phyloP scores from a whole-genome alignment of 2,888 invertebrate species.

The Aphidoletes aphidimyza region DNA sequence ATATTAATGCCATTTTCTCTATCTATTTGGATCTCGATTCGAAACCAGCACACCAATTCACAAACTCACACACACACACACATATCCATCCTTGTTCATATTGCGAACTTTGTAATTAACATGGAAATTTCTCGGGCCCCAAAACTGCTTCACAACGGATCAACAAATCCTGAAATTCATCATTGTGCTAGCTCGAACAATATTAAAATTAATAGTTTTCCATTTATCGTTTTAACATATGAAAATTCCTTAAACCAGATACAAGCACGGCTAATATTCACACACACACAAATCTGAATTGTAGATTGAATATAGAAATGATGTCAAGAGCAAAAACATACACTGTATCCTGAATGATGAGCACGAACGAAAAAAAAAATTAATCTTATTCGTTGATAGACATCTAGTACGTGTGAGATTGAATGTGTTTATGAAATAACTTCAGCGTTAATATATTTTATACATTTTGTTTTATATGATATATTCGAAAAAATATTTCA shows the following conservation, averaged over 20 bases:
- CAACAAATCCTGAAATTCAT: neutral
- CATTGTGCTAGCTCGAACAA: neutral
- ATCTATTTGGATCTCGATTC: neutral
- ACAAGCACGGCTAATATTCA: slow-evolving; percentile 15
- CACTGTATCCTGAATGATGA: too few species aligned
- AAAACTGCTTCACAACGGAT: neutral
- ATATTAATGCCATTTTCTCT: neutral
- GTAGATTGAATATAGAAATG: neutral
- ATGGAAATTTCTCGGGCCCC: neutral
- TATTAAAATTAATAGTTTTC: slow-evolving; percentile 50
- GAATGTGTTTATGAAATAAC: too few species aligned
- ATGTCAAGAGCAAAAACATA: neutral
- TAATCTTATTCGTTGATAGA: too few species aligned
- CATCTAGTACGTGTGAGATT: too few species aligned
- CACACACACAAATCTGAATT: neutral
- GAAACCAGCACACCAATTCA: too few species aligned
- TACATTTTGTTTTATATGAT: slow-evolving; percentile 26
- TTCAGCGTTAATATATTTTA: neutral
- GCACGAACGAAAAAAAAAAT: too few species aligned
- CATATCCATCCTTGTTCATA: too few species aligned
- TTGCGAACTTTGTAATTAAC: slow-evolving; percentile 18
- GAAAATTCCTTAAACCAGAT: slow-evolving; percentile 6
- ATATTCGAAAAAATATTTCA: neutral
- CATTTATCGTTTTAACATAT: slow-evolving; percentile 39
- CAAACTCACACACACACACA: neutral